A percentile compares a stretch with the other conserved stretches of the same genome.
phyloP scores from a whole-genome alignment of 2,888 invertebrate species.

The Oscheius sp. region DNA sequence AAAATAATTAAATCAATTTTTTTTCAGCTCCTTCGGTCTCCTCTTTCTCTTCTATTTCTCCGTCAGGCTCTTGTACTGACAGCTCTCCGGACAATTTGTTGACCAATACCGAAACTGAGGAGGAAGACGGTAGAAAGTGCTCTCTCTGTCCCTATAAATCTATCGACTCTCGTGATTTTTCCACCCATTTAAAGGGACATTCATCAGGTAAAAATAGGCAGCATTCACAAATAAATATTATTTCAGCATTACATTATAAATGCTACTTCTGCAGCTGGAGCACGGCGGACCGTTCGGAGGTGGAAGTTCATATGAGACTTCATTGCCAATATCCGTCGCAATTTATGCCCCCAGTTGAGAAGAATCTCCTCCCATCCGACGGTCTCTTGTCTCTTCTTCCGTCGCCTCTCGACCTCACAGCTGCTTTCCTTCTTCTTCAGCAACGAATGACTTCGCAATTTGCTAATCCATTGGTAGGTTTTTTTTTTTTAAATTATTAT shows the following conservation, averaged over 20 bases:
- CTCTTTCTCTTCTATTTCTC: slow-evolving; percentile 21
- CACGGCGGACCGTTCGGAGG: slow-evolving; percentile 1
- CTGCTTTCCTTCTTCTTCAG: slow-evolving; percentile 15
- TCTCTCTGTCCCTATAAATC: slow-evolving; percentile 20
- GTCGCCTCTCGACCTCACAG: slow-evolving; percentile 10
- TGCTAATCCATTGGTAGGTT: slow-evolving; percentile 6
- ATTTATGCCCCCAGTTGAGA: slow-evolving; percentile 28
- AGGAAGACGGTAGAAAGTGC: slow-evolving; percentile 23
- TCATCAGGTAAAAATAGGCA: neutral
- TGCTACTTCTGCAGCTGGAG: slow-evolving; percentile 28
- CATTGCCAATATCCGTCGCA: slow-evolving; percentile 19
- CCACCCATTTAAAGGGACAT: slow-evolving; percentile 13
- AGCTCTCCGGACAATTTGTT: slow-evolving; percentile 22
- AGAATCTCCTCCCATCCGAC: neutral
- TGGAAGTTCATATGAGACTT: slow-evolving; percentile 25
- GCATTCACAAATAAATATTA: neutral
- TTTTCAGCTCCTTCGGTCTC: slow-evolving; percentile 21
- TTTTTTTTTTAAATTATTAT: neutral
- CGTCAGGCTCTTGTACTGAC: slow-evolving; percentile 27
- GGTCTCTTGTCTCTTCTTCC: neutral
- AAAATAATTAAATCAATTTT: neutral
- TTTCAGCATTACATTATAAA: slow-evolving; percentile 6
- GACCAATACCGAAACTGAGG: slow-evolving; percentile 2
- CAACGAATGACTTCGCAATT: slow-evolving; percentile 5
- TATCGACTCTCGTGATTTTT: neutral